These are phyloP conservation scores for Gopherus evgoodei DNA, from an alignment of 2,113 vertebrate species.

Conservation along the genomic window DNA sequence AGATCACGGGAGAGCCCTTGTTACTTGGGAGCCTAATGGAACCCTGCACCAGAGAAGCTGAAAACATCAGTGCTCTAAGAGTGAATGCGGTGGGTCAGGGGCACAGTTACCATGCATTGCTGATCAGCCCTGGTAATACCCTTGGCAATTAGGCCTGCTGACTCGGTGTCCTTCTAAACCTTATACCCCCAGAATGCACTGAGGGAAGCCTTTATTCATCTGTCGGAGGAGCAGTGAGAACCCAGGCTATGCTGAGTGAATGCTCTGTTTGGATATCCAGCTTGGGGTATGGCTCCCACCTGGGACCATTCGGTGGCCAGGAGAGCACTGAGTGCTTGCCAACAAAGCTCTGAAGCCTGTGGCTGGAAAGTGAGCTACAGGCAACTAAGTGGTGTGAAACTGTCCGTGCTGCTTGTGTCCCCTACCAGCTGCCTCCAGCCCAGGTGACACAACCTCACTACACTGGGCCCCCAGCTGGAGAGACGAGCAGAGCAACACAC, in stretches of 20 bases:
- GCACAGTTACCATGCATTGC: not conserved
- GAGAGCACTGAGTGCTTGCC: not conserved
- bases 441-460: rapidly evolving
- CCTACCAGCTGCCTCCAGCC: not conserved
- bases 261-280: not conserved
- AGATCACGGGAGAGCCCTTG: rapidly evolving
- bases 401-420: not conserved
- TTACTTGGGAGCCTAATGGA: rapidly evolving
- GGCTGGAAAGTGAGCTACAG: too few relatives aligned
- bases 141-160: not conserved
- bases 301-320: not conserved
- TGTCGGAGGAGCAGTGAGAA: not conserved
- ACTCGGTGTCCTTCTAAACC: not conserved
- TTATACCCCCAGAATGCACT: not conserved
- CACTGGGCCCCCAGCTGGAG: not conserved
- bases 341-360: too few relatives aligned
- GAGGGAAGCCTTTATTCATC: not conserved
- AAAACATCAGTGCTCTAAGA: not conserved
- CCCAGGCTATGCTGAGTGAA: not conserved
- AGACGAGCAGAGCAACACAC: not conserved
- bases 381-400: not conserved
- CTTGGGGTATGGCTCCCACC: not conserved
- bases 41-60: not conserved
- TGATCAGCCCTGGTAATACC: not conserved
- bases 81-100: not conserved